Evolutionary conservation across 2,888 invertebrate genomes (phyloP).

Genomic region (Priocnemis perturbator): DNA sequence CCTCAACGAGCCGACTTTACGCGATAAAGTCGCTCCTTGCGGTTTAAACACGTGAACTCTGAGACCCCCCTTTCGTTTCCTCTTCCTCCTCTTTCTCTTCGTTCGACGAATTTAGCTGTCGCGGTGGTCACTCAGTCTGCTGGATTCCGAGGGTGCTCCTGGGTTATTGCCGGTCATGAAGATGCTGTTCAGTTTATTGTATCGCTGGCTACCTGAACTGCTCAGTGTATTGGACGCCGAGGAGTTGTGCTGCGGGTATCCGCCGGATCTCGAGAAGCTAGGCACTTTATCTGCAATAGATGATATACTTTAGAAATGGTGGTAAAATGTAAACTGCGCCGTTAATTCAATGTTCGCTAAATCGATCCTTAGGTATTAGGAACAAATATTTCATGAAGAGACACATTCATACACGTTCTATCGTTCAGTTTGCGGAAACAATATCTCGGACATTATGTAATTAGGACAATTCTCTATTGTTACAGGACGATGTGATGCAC

Average conservation of each 20-base stretch:
- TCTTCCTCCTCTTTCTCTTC: not conserved
- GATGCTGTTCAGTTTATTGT: slow-evolving; percentile 71
- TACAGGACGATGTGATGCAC: not conserved
- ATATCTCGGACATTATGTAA: not conserved
- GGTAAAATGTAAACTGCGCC: too few relatives aligned
- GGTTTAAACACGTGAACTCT: not conserved
- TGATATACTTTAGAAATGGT: not conserved
- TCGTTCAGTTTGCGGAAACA: too few relatives aligned
- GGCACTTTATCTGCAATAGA: slow-evolving; percentile 69
- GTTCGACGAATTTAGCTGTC: slow-evolving; percentile 65
- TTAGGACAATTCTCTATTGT: too few relatives aligned
- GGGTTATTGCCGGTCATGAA: slow-evolving; percentile 64
- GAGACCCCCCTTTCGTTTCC: not conserved
- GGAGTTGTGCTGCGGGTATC: slow-evolving; percentile 70
- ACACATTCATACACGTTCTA: too few relatives aligned
- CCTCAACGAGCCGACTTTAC: too few relatives aligned
- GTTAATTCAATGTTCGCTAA: too few relatives aligned
- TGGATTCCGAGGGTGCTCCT: slow-evolving; percentile 63
- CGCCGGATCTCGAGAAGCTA: slow-evolving; percentile 67
- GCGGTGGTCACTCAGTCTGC: slow-evolving; percentile 67
- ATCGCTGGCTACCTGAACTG: slow-evolving; percentile 72
- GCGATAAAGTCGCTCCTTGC: too few relatives aligned
- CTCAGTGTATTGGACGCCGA: slow-evolving; percentile 72
- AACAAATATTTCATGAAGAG: not conserved
- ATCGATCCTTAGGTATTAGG: too few relatives aligned